A percentile compares a stretch with the other conserved stretches of the same genome.
phyloP scores from a whole-genome alignment of 2,113 vertebrate genomes.

The Macaca nemestrina region DNA sequence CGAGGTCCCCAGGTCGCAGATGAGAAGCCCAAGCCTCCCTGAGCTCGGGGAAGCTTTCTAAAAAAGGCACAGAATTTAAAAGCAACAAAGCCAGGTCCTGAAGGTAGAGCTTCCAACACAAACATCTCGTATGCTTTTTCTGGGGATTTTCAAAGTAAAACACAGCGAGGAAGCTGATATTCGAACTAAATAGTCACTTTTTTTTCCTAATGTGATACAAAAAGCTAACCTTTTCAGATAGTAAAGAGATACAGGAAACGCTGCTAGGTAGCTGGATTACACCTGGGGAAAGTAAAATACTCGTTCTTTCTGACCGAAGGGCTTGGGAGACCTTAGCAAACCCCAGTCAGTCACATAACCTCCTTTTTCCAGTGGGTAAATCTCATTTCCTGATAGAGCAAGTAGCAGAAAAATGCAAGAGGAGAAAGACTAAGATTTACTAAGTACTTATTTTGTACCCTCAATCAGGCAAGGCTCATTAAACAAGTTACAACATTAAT shows the following conservation, averaged over 20 bases:
- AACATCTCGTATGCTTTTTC: neutral
- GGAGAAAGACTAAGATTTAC: neutral
- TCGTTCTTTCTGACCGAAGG: neutral
- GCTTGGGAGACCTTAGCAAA: neutral
- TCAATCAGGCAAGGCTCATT: neutral
- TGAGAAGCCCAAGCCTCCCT: neutral
- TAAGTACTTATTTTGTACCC: neutral
- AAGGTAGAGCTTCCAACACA: neutral
- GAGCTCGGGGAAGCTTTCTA: neutral
- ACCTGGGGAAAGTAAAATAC: neutral
- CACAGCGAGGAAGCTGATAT: neutral
- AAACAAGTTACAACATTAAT: neutral
- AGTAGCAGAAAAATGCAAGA: neutral
- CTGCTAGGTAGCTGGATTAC: neutral
- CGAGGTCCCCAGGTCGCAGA: neutral
- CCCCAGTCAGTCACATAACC: rapidly evolving
- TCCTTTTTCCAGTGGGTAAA: neutral
- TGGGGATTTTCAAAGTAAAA: neutral
- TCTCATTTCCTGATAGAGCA: neutral
- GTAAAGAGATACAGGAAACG: neutral
- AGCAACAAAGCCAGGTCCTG: neutral
- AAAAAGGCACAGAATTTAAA: neutral
- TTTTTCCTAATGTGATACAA: neutral
- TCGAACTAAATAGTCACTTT: neutral
- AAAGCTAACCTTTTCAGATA: neutral